A percentile compares a stretch with the other conserved stretches of the same genome.
These are phyloP conservation scores for Argentina silus DNA, from an alignment of 2,797 vertebrate genomes.

Conservation along the genomic window DNA sequence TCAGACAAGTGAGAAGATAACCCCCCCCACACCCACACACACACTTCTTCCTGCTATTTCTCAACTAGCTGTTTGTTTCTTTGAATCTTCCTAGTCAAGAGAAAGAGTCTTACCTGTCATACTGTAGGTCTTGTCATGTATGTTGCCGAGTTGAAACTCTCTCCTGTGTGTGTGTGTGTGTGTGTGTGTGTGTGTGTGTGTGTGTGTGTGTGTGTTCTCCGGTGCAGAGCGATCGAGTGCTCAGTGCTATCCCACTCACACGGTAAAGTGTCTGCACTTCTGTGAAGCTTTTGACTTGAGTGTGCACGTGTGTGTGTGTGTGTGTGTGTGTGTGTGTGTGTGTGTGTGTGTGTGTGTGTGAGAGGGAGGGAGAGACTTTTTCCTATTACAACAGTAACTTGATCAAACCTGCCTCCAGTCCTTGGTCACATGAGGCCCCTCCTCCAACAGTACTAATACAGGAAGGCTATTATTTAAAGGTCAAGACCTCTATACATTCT, in stretches of 20 bases:
- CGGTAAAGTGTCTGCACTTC: not conserved
- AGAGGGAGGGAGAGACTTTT: not conserved
- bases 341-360: not conserved
- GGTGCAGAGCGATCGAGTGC: too few relatives aligned
- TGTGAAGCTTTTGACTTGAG: not conserved
- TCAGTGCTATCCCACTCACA: too few relatives aligned
- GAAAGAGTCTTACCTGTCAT: too few relatives aligned
- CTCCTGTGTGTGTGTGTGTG: not conserved
- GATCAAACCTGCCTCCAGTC: not conserved
- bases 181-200: not conserved
- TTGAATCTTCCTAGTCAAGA: too few relatives aligned
- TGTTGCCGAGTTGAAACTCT: too few relatives aligned
- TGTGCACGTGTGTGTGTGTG: not conserved
- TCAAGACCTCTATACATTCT: too few relatives aligned
- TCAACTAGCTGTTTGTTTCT: too few relatives aligned
- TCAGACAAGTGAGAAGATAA: too few relatives aligned
- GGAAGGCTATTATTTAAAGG: too few relatives aligned
- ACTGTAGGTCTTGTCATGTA: too few relatives aligned
- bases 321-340: not conserved
- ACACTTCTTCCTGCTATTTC: too few relatives aligned
- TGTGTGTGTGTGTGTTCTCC: not conserved
- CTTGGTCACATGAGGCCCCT: not conserved
- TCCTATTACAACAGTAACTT: not conserved
- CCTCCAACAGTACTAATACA: not conserved
- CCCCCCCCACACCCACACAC: too few relatives aligned